Evolutionary conservation across 2,797 vertebrate genomes (phyloP).

Genomic region (Hafferia zeledoni): DNA sequence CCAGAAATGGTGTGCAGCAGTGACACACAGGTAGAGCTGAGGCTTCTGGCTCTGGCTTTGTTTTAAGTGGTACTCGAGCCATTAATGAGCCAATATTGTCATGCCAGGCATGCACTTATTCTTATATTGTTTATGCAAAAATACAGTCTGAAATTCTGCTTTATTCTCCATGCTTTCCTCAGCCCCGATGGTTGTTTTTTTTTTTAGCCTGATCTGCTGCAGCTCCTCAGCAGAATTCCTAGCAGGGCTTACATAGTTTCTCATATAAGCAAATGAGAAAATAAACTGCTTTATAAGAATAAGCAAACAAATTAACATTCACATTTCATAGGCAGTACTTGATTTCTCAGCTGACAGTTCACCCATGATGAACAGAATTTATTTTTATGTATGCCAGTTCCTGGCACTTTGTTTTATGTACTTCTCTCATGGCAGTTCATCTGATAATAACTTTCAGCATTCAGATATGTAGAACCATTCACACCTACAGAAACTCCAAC

Average conservation of each 20-base stretch:
- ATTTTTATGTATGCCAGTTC: neutral
- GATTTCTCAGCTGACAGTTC: neutral
- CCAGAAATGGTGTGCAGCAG: neutral
- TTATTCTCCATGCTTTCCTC: neutral
- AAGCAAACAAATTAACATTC: neutral
- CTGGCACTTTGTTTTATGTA: neutral
- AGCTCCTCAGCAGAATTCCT: neutral
- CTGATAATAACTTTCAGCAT: neutral
- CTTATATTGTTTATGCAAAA: neutral
- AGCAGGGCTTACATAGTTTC: neutral
- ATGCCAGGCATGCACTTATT: neutral
- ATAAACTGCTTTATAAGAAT: neutral
- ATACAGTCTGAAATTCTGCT: neutral
- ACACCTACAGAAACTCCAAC: neutral
- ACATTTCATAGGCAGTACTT: neutral
- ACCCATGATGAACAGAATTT: neutral
- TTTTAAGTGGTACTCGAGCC: neutral
- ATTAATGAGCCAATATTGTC: neutral
- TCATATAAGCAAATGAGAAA: neutral
- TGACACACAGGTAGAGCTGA: neutral
- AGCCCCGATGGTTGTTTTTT: fast-evolving
- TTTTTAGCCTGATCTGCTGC: neutral
- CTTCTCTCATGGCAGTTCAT: neutral
- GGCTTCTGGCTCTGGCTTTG: neutral
- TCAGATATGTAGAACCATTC: neutral